Conservation (phyloP, 2,797 vertebrate genomes). For the Hoplostethus atlanticus region DNA sequence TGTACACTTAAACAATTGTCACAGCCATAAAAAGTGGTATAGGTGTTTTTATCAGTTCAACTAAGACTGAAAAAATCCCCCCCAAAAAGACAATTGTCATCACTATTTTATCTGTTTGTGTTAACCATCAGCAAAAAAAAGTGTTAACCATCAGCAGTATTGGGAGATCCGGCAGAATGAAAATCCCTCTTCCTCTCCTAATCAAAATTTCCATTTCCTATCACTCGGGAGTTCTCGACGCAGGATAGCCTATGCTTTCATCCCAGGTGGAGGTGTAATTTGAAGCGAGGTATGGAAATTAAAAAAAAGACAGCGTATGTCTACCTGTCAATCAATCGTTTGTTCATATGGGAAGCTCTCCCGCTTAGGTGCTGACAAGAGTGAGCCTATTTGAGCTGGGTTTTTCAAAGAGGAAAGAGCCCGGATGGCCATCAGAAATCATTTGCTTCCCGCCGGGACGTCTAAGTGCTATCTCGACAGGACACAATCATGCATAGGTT, state of each 20-base stretch:
- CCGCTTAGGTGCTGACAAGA: slow-evolving; percentile 74
- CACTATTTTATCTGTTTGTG: slow-evolving; percentile 83
- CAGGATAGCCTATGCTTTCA: slow-evolving; percentile 85
- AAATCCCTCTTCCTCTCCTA: slow-evolving; percentile 80
- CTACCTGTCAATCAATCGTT: slow-evolving; percentile 91
- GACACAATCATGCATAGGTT: slow-evolving; percentile 80
- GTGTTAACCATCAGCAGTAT: slow-evolving; percentile 82
- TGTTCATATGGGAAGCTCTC: slow-evolving; percentile 66
- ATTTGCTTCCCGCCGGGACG: slow-evolving; percentile 82
- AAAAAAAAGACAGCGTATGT: slow-evolving; percentile 85
- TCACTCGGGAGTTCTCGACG: slow-evolving; percentile 76
- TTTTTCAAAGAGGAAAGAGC: slow-evolving; percentile 79
- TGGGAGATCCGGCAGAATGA: slow-evolving; percentile 75
- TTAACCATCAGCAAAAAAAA: slow-evolving; percentile 81
- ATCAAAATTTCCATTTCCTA: slow-evolving; percentile 82
- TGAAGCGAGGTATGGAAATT: slow-evolving; percentile 89
- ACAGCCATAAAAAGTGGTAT: slow-evolving; percentile 36
- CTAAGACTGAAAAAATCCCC: slow-evolving; percentile 74
- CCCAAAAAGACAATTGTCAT: slow-evolving; percentile 85
- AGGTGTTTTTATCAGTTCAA: slow-evolving; percentile 67
- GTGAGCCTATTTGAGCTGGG: slow-evolving; percentile 88
- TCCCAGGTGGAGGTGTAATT: slow-evolving; percentile 91
- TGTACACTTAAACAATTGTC: slow-evolving; percentile 12
- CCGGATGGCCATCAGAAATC: slow-evolving; percentile 87
- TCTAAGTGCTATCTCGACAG: slow-evolving; percentile 77